These are phyloP conservation scores for Drosophila chauvacae DNA, from an alignment of 1,140 invertebrate genomes.

Conservation along the genomic window DNA sequence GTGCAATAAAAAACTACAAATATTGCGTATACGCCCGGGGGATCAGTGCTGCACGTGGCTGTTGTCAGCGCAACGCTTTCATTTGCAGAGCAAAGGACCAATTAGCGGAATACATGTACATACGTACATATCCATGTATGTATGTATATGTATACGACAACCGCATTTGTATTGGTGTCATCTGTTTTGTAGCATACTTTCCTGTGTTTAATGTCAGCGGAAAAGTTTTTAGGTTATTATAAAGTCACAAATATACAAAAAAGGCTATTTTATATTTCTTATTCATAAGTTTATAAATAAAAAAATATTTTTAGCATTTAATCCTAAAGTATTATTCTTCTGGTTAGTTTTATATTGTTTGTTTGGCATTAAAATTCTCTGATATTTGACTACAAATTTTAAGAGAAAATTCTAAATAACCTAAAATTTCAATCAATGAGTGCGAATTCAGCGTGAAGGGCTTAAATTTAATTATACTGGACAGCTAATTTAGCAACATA, in stretches of 20 bases:
- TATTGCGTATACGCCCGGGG: constrained; percentile 75
- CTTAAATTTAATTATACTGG: constrained; percentile 37
- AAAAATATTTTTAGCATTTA: background rate
- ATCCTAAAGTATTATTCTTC: background rate
- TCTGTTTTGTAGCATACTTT: constrained; percentile 41
- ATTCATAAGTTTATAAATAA: background rate
- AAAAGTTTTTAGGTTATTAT: background rate
- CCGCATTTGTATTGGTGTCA: constrained; percentile 4
- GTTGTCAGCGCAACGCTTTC: constrained; percentile 69
- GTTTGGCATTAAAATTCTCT: background rate
- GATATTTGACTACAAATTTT: background rate
- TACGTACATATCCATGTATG: background rate
- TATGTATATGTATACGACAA: background rate
- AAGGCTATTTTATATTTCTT: background rate
- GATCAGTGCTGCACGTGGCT: constrained; percentile 52
- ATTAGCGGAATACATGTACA: constrained; percentile 57
- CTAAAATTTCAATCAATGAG: background rate
- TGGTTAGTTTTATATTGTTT: no score
- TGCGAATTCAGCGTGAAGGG: background rate
- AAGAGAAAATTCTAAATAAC: background rate
- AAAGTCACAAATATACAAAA: background rate
- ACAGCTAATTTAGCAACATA: constrained; percentile 24
- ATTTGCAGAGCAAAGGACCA: constrained; percentile 59
- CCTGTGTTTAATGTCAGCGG: background rate
- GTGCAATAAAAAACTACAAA: constrained; percentile 63